Evolutionary conservation across 2,797 vertebrate species (phyloP).

Genomic region (Pagetopsis macropterus): DNA sequence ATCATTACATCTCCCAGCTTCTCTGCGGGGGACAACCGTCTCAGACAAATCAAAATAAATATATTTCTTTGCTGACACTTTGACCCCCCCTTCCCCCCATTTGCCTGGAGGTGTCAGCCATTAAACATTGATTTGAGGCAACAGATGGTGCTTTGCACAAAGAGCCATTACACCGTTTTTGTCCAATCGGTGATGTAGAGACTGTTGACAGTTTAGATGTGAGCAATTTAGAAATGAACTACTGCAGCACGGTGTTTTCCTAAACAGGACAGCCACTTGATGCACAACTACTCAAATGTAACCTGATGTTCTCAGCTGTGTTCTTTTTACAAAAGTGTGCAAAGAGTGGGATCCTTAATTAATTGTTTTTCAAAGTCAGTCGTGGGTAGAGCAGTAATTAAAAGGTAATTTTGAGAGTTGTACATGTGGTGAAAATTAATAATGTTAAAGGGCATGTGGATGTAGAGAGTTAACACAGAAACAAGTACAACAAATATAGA

Average conservation of each 20-base stretch:
- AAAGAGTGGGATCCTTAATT: not conserved
- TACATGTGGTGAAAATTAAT: not conserved
- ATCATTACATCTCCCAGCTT: constrained; percentile 57
- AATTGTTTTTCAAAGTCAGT: not conserved
- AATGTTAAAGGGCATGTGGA: too few species aligned
- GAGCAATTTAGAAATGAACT: constrained; percentile 20
- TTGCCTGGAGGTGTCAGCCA: constrained; percentile 29
- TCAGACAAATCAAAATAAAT: constrained; percentile 64
- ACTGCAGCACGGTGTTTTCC: not conserved
- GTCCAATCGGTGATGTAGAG: not conserved
- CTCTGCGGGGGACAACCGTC: constrained; percentile 43
- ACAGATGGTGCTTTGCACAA: constrained; percentile 21
- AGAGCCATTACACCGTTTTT: constrained; percentile 12
- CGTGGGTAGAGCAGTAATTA: not conserved
- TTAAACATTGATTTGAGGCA: constrained; percentile 9
- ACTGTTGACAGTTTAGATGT: constrained; percentile 16
- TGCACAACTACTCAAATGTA: constrained; percentile 1
- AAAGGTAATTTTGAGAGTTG: not conserved
- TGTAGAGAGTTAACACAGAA: not conserved
- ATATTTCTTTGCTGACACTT: constrained; percentile 32
- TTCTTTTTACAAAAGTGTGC: not conserved
- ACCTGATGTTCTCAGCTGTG: not conserved
- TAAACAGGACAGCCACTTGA: constrained; percentile 8
- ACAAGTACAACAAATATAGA: too few species aligned
- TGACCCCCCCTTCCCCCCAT: constrained; percentile 29